Percentiles rank a stretch among this genome's conserved stretches.
phyloP scores from a whole-genome alignment of 2,888 invertebrate species.

The Antheraea assamensis region DNA sequence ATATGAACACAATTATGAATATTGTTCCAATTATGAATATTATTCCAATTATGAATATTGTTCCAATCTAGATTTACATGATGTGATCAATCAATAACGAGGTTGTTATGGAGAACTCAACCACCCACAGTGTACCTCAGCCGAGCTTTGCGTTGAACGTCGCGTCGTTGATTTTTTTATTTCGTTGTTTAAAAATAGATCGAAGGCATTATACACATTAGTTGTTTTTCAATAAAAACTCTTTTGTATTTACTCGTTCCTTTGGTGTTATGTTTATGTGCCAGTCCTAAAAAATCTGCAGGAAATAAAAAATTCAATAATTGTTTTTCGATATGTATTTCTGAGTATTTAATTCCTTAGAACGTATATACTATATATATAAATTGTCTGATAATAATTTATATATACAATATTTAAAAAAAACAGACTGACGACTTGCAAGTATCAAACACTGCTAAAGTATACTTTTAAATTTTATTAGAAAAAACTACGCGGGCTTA shows the following conservation, averaged over 20 bases:
- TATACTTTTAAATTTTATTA: background rate
- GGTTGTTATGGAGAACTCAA: background rate
- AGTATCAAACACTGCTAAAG: too few relatives aligned
- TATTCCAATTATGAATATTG: background rate
- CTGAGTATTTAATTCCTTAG: too few relatives aligned
- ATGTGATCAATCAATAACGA: background rate
- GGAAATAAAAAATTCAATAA: too few relatives aligned
- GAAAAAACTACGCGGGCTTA: background rate
- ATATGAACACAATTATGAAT: background rate
- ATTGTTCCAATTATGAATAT: background rate
- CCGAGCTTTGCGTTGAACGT: background rate
- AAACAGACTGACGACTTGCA: too few relatives aligned
- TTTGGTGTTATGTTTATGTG: background rate
- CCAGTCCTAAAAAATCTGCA: too few relatives aligned
- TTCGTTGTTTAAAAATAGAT: background rate
- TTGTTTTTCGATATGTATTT: too few relatives aligned
- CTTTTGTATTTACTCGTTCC: background rate
- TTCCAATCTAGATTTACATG: background rate
- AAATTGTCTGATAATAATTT: too few relatives aligned
- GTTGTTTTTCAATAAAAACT: background rate
- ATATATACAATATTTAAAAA: too few relatives aligned
- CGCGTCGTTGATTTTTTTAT: background rate
- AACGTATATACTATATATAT: too few relatives aligned
- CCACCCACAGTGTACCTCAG: background rate
- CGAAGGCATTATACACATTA: background rate